Percentiles rank a stretch among this genome's conserved stretches.
Evolutionary conservation across 2,888 invertebrate species (phyloP).

Genomic region (Limenitis camilla): DNA sequence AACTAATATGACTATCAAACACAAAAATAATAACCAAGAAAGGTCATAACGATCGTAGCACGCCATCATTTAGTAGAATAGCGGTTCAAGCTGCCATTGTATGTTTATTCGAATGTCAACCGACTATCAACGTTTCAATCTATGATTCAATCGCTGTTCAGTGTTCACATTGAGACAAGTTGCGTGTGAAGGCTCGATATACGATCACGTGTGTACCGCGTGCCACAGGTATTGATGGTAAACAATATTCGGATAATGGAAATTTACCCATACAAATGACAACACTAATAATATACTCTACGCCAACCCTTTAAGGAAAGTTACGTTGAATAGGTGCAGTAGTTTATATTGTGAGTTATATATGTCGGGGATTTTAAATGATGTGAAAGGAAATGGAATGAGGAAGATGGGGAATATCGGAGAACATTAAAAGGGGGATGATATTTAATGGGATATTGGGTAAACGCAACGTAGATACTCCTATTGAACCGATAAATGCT

Average conservation of each 20-base stretch:
- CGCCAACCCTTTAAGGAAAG: too few species aligned
- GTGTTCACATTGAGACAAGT: slow-evolving; percentile 24
- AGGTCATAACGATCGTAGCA: not conserved
- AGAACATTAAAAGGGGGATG: too few species aligned
- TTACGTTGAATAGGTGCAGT: too few species aligned
- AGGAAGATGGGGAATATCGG: too few species aligned
- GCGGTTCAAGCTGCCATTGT: slow-evolving; percentile 5
- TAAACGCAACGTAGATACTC: too few species aligned
- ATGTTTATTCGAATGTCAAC: slow-evolving; percentile 10
- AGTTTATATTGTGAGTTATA: too few species aligned
- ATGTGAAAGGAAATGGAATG: too few species aligned
- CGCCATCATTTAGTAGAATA: slow-evolving; percentile 1
- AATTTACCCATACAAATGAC: slow-evolving; percentile 3
- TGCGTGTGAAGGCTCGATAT: slow-evolving; percentile 23
- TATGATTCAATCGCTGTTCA: slow-evolving; percentile 28
- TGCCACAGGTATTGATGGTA: slow-evolving; percentile 25
- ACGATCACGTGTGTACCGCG: slow-evolving; percentile 19
- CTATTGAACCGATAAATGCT: too few species aligned
- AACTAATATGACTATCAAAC: too few species aligned
- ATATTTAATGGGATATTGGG: too few species aligned
- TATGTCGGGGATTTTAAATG: too few species aligned
- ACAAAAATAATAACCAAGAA: not conserved
- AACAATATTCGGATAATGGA: slow-evolving; percentile 18
- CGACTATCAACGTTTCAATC: slow-evolving; percentile 25
- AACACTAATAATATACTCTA: too few species aligned